Conservation (phyloP, 2,888 invertebrate genomes). For the Hanleya hanleyi region DNA sequence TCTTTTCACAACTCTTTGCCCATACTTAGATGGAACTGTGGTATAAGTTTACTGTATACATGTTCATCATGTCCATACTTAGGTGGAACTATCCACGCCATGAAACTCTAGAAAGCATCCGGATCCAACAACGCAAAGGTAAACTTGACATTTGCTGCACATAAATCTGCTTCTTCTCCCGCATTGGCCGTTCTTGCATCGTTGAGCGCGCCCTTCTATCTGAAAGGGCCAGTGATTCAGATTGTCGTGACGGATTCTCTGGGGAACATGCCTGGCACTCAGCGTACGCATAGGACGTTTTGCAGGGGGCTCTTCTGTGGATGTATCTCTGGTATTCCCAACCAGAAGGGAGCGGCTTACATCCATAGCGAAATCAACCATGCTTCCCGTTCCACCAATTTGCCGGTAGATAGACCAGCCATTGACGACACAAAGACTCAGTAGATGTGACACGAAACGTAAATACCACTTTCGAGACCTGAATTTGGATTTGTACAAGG, state of each 20-base stretch:
- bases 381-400: background rate
- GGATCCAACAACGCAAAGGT: slow-evolving; percentile 7
- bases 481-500: slow-evolving; percentile 8
- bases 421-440: slow-evolving; percentile 9
- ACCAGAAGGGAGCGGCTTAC: background rate
- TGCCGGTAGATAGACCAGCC: slow-evolving; percentile 11
- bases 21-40: no score
- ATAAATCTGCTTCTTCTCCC: background rate
- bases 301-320: background rate
- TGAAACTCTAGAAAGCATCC: slow-evolving; percentile 4
- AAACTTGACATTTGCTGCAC: slow-evolving; percentile 3
- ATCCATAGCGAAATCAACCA: background rate
- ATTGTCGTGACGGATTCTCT: background rate
- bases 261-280: slow-evolving; percentile 1
- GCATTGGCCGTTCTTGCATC: background rate
- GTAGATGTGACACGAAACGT: slow-evolving; percentile 8
- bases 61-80: no score
- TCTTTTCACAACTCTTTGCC: no score
- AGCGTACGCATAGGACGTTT: background rate
- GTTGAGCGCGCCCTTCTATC: background rate
- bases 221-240: slow-evolving; percentile 15
- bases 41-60: no score
- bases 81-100: background rate
- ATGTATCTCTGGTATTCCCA: background rate
- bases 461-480: slow-evolving; percentile 20